Percentiles rank a stretch among this genome's conserved stretches.
Conservation (phyloP, 1,140 invertebrate genomes). For the Caerostris darwini region DNA sequence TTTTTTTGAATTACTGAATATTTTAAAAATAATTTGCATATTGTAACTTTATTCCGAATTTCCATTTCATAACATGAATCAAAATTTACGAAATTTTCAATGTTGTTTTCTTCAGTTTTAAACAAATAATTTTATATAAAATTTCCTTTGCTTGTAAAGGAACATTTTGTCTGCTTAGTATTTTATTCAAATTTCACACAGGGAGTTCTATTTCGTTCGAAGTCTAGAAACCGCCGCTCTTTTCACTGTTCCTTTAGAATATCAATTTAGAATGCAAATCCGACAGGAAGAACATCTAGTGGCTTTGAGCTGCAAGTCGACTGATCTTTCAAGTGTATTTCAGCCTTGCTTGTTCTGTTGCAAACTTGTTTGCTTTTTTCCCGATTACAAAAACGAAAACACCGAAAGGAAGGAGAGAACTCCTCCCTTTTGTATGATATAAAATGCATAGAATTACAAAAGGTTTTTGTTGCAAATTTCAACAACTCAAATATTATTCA, state of each 20-base stretch:
- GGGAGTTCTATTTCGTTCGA: background rate
- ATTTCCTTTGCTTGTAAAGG: background rate
- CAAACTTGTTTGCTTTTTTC: background rate
- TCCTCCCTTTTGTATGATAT: background rate
- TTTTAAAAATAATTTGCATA: too few species aligned
- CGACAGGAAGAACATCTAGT: background rate
- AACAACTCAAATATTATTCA: too few species aligned
- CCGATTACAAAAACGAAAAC: background rate
- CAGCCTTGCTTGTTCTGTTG: background rate
- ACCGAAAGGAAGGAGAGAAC: background rate
- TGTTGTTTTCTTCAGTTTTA: background rate
- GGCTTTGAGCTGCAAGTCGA: background rate
- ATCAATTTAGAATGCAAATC: conserved; percentile 49
- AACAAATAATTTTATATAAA: background rate
- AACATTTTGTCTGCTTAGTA: background rate
- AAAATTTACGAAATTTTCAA: background rate
- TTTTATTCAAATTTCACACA: conserved; percentile 6
- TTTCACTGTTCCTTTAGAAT: conserved; percentile 44
- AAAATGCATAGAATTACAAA: too few species aligned
- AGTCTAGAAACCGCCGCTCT: background rate
- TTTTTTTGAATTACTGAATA: too few species aligned
- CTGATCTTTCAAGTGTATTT: background rate
- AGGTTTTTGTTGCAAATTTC: too few species aligned
- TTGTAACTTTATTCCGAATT: background rate
- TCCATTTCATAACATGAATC: background rate